These are phyloP conservation scores for Cyphomyrus plagiostoma DNA, from an alignment of 2,113 vertebrate genomes.

Conservation along the genomic window DNA sequence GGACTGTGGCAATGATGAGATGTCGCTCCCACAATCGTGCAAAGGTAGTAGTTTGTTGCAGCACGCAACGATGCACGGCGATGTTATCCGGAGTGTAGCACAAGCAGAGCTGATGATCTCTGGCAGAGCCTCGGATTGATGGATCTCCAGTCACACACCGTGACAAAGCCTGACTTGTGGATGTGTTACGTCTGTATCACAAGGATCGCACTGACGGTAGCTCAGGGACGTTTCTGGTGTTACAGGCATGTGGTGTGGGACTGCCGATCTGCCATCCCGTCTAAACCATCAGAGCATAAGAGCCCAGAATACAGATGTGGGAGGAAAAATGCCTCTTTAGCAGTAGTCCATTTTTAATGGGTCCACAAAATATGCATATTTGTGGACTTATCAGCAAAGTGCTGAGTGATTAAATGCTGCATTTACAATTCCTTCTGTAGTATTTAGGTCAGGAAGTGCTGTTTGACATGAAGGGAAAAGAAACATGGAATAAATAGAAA, in stretches of 20 bases:
- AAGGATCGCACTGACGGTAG: neutral
- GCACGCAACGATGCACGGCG: neutral
- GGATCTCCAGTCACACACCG: neutral
- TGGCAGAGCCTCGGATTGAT: neutral
- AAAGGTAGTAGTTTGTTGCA: neutral
- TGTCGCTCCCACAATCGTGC: neutral
- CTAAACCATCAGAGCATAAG: neutral
- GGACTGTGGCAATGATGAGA: neutral
- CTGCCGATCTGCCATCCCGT: neutral
- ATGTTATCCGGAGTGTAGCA: neutral
- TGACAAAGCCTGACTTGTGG: neutral
- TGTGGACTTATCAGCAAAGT: neutral
- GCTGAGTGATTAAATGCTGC: constrained; percentile 12
- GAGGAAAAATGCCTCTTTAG: neutral
- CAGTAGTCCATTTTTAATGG: neutral
- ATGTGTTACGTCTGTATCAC: neutral
- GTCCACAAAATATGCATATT: neutral
- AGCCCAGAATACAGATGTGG: neutral
- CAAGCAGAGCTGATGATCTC: neutral
- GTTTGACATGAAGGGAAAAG: neutral
- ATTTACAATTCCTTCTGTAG: neutral
- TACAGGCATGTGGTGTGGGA: neutral
- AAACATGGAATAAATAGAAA: constrained; percentile 7
- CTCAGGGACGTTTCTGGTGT: neutral
- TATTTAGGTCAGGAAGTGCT: constrained; percentile 14